Conservation (phyloP, 2,797 vertebrate species). For the Helicolenus hilgendorfi region DNA sequence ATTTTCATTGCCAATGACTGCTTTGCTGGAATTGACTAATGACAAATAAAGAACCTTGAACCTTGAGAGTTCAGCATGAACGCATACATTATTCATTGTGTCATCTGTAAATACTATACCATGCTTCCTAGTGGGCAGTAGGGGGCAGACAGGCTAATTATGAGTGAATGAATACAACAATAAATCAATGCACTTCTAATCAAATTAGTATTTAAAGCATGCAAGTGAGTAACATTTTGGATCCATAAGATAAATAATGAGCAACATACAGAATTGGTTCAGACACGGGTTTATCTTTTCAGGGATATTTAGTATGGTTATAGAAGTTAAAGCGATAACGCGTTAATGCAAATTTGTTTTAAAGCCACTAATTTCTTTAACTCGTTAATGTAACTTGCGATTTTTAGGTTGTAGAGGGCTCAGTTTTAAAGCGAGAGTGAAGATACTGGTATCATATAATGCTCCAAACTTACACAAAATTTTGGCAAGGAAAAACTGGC, state of each 20-base stretch:
- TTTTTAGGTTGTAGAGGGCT: too few species aligned
- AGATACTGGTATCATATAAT: too few species aligned
- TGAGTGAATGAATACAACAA: neutral
- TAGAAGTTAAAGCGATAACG: too few species aligned
- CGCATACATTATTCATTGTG: slow-evolving; percentile 12
- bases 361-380: too few species aligned
- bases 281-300: neutral
- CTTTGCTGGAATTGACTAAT: too few species aligned
- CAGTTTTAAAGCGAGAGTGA: too few species aligned
- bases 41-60: too few species aligned
- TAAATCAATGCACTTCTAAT: neutral
- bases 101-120: slow-evolving; percentile 8
- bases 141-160: slow-evolving; percentile 6
- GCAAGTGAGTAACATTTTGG: neutral
- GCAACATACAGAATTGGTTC: neutral
- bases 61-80: slow-evolving; percentile 1
- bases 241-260: neutral
- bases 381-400: fast-evolving
- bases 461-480: too few species aligned
- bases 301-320: neutral
- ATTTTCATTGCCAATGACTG: too few species aligned
- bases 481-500: too few species aligned
- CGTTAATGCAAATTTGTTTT: too few species aligned
- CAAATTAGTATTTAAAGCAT: neutral
- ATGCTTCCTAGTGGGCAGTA: neutral